Evolutionary conservation across 2,797 vertebrate genomes (phyloP), one percentile per base, ranked within the genome.

Genomic region (Allobates femoralis): DNA sequence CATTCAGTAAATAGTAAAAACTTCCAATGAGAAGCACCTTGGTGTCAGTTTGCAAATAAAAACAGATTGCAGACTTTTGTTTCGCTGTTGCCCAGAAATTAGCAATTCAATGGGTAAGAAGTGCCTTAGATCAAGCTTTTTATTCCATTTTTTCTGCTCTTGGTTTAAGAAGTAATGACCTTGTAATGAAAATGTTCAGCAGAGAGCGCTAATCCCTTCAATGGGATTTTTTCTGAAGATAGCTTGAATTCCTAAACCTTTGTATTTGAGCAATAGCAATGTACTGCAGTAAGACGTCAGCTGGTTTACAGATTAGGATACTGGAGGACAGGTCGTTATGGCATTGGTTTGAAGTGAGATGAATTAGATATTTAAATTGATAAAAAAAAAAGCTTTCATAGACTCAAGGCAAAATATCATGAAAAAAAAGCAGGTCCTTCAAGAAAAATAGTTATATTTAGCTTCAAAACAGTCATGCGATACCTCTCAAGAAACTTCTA

Each of bases 151-250:
- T n/a, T 82, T 23, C 10, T 14, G n/a, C 67, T 46, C 19, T 77
- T 53, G 56, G 64, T 84, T 84, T 67, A 32, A 84, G 37, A 26
- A 32, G 73, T 77, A 84, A 84, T 53, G 74, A 84, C 58, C 74
- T 55, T 84, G 51, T 84, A 84, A 84, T 78, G 28, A 84, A 81
- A 84, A 84, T 75, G 69, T 53, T 67, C 60, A 64, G 74, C 28
- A 32, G 37, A 77, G 32, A 51, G 74, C 58, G 51, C 23, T 84
- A 84, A 77, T 84, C 83, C 74, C 21, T 66, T 77, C 58, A 84
- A 78, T 66, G 83, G 23, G 60, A 84, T 75, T 62, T 11, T 78
- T 78, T 84, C 21, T 28, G n/a, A 51, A 55, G 37, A 84, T 50
- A 66, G 15, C 58, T 26, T 51, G 37, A 84, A 75, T 62, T 41